Conservation (phyloP, 1,140 invertebrate genomes). For the Agrilus planipennis region DNA sequence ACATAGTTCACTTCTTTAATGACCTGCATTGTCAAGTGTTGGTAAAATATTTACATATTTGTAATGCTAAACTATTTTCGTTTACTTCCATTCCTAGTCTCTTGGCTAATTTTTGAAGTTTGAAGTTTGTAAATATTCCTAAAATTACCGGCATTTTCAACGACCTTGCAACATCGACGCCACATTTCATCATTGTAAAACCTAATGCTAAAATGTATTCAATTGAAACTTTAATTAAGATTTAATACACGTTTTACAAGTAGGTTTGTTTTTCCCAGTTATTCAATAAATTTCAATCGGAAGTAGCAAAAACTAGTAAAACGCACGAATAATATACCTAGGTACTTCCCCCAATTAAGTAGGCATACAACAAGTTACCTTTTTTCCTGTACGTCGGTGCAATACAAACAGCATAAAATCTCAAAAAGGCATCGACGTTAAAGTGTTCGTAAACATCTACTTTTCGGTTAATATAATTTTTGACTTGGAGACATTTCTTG, state of each 20-base stretch:
- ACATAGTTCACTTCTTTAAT: slow-evolving; percentile 42
- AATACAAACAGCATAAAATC: slow-evolving; percentile 32
- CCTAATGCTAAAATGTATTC: slow-evolving; percentile 33
- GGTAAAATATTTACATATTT: not conserved
- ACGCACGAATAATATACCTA: not conserved
- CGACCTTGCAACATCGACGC: slow-evolving; percentile 34
- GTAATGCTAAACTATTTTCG: not conserved
- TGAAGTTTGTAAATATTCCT: slow-evolving; percentile 41
- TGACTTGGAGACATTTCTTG: slow-evolving; percentile 31
- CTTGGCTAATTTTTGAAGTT: slow-evolving; percentile 36
- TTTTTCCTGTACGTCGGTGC: slow-evolving; percentile 32
- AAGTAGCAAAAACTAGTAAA: not conserved
- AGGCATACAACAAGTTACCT: not conserved
- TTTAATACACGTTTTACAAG: not conserved
- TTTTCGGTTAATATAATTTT: slow-evolving; percentile 28
- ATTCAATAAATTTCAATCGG: not conserved
- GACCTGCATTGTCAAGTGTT: slow-evolving; percentile 11
- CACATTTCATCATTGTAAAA: slow-evolving; percentile 36
- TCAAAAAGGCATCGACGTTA: slow-evolving; percentile 27
- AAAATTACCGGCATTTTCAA: slow-evolving; percentile 38
- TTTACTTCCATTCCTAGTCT: slow-evolving; percentile 38
- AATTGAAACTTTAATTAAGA: not conserved
- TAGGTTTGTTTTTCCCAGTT: not conserved
- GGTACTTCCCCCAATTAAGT: not conserved
- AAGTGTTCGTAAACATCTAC: slow-evolving; percentile 30